Percentiles rank a stretch among this genome's conserved stretches.
phyloP scores from a whole-genome alignment of 2,888 invertebrate species.

The Drosophila dives region DNA sequence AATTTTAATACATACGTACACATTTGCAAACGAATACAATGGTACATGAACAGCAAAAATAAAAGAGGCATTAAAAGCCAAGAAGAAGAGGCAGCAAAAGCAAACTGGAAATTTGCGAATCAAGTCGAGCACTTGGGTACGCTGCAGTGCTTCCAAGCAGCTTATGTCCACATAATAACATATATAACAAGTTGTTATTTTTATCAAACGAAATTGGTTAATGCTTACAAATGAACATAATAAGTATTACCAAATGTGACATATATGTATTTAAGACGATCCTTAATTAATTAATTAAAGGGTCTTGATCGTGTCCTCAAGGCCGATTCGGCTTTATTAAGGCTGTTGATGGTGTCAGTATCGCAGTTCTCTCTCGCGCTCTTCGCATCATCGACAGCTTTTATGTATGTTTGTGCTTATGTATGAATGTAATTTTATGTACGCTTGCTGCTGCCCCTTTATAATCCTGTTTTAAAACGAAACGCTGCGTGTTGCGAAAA shows the following conservation, averaged over 20 bases:
- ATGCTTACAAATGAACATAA: neutral
- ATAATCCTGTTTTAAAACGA: conserved; percentile 52
- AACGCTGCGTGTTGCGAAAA: conserved; percentile 55
- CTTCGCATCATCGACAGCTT: conserved; percentile 59
- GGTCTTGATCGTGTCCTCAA: conserved; percentile 5
- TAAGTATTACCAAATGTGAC: neutral
- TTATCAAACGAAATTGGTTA: fast-evolving
- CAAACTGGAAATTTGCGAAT: conserved; percentile 13
- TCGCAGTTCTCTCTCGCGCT: conserved; percentile 42
- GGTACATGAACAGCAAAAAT: conserved; percentile 51
- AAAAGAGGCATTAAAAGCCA: conserved; percentile 56
- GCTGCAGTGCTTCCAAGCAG: conserved; percentile 9
- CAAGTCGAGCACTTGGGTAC: conserved; percentile 16
- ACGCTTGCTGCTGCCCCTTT: conserved; percentile 33
- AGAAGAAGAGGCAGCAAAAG: conserved; percentile 21
- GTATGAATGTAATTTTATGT: conserved; percentile 31
- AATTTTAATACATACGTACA: conserved; percentile 8
- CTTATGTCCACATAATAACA: neutral
- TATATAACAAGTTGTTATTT: too few species aligned
- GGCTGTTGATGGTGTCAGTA: conserved; percentile 41
- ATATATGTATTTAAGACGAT: neutral
- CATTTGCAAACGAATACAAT: conserved; percentile 41
- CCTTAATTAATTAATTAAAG: neutral
- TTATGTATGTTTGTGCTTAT: conserved; percentile 18
- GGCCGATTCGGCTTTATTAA: conserved; percentile 1